phyloP scores from a whole-genome alignment of 1,140 invertebrate species.

The Neodiprion virginianus region DNA sequence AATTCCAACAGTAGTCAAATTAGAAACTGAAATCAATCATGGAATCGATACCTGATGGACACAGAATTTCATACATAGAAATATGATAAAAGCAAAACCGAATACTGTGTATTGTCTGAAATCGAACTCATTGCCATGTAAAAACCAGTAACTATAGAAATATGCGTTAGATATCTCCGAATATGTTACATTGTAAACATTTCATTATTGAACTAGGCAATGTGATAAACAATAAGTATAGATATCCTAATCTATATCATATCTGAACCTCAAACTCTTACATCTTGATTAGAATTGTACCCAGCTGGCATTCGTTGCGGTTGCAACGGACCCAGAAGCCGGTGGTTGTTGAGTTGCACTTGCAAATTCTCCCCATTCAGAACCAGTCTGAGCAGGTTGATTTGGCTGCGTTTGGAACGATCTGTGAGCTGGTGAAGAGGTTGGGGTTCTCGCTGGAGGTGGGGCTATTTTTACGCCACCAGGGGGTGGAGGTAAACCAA shows the following conservation, averaged over 20 bases:
- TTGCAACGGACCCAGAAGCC: constrained; percentile 24
- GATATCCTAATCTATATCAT: constrained; percentile 31
- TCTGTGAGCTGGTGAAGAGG: constrained; percentile 75
- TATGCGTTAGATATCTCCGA: background rate
- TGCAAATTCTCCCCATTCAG: constrained; percentile 83
- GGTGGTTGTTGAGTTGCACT: constrained; percentile 59
- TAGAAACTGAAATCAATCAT: no score
- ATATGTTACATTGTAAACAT: background rate
- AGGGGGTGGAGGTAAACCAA: constrained; percentile 85
- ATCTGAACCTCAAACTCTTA: constrained; percentile 28
- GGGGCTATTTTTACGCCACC: constrained; percentile 73
- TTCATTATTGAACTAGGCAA: background rate
- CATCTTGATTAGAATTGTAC: constrained; percentile 72
- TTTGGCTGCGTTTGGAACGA: constrained; percentile 62
- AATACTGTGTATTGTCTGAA: background rate
- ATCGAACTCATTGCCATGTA: background rate
- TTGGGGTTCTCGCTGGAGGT: constrained; percentile 71
- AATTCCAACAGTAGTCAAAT: no score
- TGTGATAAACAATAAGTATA: no score
- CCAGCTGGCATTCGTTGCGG: constrained; percentile 70
- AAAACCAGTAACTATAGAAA: background rate
- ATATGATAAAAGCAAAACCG: background rate
- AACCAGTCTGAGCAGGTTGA: constrained; percentile 54
- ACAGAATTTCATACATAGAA: background rate
- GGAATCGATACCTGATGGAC: no score